Evolutionary conservation across 2,888 invertebrate genomes (phyloP), one percentile per base, ranked within the genome.

Genomic region (Conistra vaccinii): DNA sequence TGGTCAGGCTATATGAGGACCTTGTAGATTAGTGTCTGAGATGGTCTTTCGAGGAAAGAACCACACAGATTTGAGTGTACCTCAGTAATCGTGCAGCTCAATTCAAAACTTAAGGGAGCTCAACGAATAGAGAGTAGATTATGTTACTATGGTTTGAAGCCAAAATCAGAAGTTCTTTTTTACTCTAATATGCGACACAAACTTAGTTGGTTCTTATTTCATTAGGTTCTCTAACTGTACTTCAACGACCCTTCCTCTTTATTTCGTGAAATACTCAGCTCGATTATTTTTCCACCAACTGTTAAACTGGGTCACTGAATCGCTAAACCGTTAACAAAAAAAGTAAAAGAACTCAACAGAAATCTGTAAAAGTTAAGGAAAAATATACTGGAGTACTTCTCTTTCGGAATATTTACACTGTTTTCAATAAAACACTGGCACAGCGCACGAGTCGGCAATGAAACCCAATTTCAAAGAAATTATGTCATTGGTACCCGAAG

Each of bases 391-490:
- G 42, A 83, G 42, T 51, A 51, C 69, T 77, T 77, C 39, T 42
- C 32, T 74, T 78, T 68, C 14, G 17, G 32, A 69, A 68, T 76
- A 76, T 79, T 83, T 74, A 73, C 65, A 68, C 68, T 73, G 68
- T 76, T 68, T 71, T 72, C 65, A 69, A 85, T 69, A 69, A 66
- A 85, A 63, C 20, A 61, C 57, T 69, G 71, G 69, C 65, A 74
- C 65, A 69, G 75, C 76, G 65, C 65, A 67, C 51, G 14, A 77
- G 57, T 69, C 67, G 35, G 65, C 73, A 72, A 83, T 84, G 78
- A 80, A 80, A 84, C 78, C 76, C 69, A 81, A 86, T 86, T 86
- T 69, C 69, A 73, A 75, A 80, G 72, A 77, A 88, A 88, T 78
- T 76, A 88, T 86, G 79, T 79, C 86, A 87, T 80, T 55, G 77